Percentiles rank a stretch among this genome's conserved stretches.
Evolutionary conservation across 2,797 vertebrate species (phyloP).

Genomic region (Dicrostonyx torquatus): DNA sequence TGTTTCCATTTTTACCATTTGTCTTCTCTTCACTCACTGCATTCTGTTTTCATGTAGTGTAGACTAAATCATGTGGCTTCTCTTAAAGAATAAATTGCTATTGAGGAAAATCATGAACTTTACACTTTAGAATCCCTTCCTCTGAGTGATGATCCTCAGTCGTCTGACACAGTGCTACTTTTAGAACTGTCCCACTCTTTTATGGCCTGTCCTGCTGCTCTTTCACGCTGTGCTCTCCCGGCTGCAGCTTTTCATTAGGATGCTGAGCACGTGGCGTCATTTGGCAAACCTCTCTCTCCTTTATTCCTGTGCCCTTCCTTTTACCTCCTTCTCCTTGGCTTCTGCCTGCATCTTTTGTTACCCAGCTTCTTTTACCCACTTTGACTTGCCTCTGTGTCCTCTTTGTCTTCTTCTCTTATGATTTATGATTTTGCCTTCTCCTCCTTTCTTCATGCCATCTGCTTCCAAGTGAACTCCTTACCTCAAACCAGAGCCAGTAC

Average conservation of each 20-base stretch:
- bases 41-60: conserved; percentile 10
- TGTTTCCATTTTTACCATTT: conserved; percentile 3
- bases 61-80: not conserved
- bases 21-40: conserved; percentile 22
- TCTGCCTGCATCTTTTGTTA: conserved; percentile 72
- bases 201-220: not conserved
- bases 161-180: conserved; percentile 27
- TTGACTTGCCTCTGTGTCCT: conserved; percentile 65
- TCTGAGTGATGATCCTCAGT: not conserved
- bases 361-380: conserved; percentile 63
- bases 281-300: conserved; percentile 71
- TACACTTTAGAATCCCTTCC: conserved; percentile 64
- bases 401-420: conserved; percentile 75
- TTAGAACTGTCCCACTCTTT: conserved; percentile 34
- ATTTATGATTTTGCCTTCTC: conserved; percentile 75
- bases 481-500: conserved; percentile 46
- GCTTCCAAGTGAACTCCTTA: conserved; percentile 64
- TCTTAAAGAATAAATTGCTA: conserved; percentile 59
- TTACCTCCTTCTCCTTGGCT: conserved; percentile 76
- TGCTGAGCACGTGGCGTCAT: conserved; percentile 59
- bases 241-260: conserved; percentile 77
- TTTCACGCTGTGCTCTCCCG: not conserved
- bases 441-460: conserved; percentile 60
- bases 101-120: conserved; percentile 53
- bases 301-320: conserved; percentile 81